Evolutionary conservation across 2,888 invertebrate species (phyloP), one percentile per base, ranked within the genome.

Genomic region (Odontothrips loti): DNA sequence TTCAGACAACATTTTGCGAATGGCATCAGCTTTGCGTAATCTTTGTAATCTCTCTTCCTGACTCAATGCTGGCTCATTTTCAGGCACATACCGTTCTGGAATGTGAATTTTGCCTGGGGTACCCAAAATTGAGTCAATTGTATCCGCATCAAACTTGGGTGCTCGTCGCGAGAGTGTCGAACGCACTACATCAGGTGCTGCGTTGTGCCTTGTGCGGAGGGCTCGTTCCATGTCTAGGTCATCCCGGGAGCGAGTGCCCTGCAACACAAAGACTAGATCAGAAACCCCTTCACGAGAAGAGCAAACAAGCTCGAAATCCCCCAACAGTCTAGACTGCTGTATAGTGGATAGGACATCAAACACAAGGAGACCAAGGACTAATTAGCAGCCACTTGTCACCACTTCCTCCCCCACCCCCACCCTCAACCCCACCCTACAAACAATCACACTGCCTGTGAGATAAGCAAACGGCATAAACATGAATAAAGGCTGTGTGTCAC

Each of bases 41-140:
- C 96, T 90, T 83, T 93, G 93, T 85, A 93, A 92, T 86, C 94
- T 93, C 86, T 97, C 96, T 86, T 96, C 96, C 0, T 93, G 94
- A 0, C 95, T 93, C 79, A 95, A 87, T 87, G 95, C 95, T 84
- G 96, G 96, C 83, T 92, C 91, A 89, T 95, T 94, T 87, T 97
- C 96, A 34, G 96, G 96, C 84, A 96, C 93, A 86, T 97, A 97
- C 84, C 97, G 90, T 88, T 97, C 96, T 0, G 97, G 97, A 85
- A 97, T 97, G 83, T 93, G 89, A 84, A 97, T 96, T 89, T 96
- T 96, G 87, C 94, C 94, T 20, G 97, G 97, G 23, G 95, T 94
- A 80, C 94, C 94, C 51, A 97, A 89, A 85, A 97, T 89, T 86
- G 92, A 93, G 87, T 97, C 97, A 84, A 97, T 96, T 79, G 96